phyloP scores from a whole-genome alignment of 1,140 invertebrate species.

The Bombus pascuorum region DNA sequence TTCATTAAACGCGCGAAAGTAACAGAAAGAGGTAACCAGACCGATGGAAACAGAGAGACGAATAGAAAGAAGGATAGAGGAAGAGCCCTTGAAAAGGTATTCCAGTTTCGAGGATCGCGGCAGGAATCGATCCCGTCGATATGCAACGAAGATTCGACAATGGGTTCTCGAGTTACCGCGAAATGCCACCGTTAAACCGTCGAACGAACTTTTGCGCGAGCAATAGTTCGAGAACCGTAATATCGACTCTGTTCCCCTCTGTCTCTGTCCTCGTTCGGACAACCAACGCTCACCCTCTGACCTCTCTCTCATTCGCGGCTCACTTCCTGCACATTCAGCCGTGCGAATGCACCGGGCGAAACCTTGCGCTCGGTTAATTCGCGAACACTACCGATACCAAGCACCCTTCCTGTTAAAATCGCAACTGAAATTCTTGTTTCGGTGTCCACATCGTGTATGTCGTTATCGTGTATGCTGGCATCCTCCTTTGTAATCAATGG shows the following conservation, averaged over 20 bases:
- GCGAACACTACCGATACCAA: slow-evolving; percentile 37
- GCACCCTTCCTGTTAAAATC: slow-evolving; percentile 31
- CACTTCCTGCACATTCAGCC: slow-evolving; percentile 50
- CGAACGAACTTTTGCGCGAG: slow-evolving; percentile 40
- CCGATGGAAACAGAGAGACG: background rate
- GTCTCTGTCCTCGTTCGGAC: background rate
- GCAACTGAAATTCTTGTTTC: slow-evolving; percentile 36
- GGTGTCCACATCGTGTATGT: background rate
- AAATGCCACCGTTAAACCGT: slow-evolving; percentile 51
- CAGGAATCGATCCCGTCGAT: slow-evolving; percentile 33
- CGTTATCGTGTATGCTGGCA: slow-evolving; percentile 5
- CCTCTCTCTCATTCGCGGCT: slow-evolving; percentile 17
- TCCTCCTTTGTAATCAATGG: slow-evolving; percentile 4
- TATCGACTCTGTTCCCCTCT: slow-evolving; percentile 36
- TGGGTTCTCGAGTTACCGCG: slow-evolving; percentile 36
- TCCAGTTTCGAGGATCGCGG: slow-evolving; percentile 33
- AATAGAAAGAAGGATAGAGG: background rate
- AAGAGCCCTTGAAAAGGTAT: slow-evolving; percentile 14
- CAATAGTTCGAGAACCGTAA: slow-evolving; percentile 50
- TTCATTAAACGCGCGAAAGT: slow-evolving; percentile 21
- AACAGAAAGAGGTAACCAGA: background rate
- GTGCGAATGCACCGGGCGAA: slow-evolving; percentile 45
- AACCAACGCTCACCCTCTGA: background rate
- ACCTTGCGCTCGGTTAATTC: slow-evolving; percentile 55
- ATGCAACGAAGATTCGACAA: slow-evolving; percentile 47